phyloP scores from a whole-genome alignment of 1,140 invertebrate species.

The Bactericera cockerelli region DNA sequence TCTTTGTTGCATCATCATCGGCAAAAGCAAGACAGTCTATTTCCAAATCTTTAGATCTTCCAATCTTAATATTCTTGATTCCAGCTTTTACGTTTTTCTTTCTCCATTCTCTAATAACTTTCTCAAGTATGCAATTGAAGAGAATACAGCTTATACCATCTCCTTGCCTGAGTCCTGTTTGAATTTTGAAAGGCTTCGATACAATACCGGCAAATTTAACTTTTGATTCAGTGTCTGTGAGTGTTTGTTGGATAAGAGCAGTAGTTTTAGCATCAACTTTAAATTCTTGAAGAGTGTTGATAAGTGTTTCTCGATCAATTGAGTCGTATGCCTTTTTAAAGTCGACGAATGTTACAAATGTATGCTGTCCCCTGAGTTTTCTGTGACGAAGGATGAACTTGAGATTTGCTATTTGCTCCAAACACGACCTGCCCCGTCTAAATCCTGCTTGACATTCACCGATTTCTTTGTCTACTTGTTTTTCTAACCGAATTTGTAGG shows the following conservation, averaged over 20 bases:
- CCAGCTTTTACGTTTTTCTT: not conserved
- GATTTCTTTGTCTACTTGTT: too few species aligned
- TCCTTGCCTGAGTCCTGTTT: too few species aligned
- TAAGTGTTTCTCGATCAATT: conserved; percentile 5
- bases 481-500: too few species aligned
- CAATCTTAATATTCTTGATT: not conserved
- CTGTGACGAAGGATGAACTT: conserved; percentile 4
- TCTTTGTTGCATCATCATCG: not conserved
- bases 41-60: not conserved
- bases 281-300: conserved; percentile 10
- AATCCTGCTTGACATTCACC: conserved; percentile 10
- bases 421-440: not conserved
- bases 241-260: conserved; percentile 7
- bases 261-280: conserved; percentile 8
- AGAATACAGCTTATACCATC: too few species aligned
- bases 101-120: not conserved
- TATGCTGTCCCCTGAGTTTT: not conserved
- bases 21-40: not conserved
- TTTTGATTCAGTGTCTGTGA: conserved; percentile 2
- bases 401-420: conserved; percentile 13
- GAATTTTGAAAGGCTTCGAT: too few species aligned
- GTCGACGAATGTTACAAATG: conserved; percentile 7
- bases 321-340: conserved; percentile 14
- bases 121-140: conserved; percentile 8
- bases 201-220: too few species aligned